Base-by-base conservation (phyloP, 2,113 vertebrate genomes). In the Bujurquina vittata region DNA sequence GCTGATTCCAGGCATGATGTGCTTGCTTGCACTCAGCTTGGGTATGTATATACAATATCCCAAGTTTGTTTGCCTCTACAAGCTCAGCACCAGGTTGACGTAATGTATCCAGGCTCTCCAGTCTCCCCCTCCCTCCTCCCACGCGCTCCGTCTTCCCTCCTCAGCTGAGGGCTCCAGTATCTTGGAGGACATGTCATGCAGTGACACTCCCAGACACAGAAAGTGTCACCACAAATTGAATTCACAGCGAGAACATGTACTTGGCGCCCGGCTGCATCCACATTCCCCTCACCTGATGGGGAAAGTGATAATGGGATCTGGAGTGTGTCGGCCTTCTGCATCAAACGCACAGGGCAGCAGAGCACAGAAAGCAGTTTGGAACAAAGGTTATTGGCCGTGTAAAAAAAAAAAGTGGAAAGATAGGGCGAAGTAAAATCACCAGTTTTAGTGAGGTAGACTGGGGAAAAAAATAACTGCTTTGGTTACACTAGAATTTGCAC, bases 191-290 rank as follows among this genome's bases (percentile, higher is more conserved):
- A 37, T 74, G 88, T 86, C 77, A 23, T 37, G 69, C 72, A 37
- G 77, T 31, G 78, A 85, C 87, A 76, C 80, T 87, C 79, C 62
- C 46, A 33, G 57, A 78, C 69, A 79, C 23, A 4, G 79, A 83
- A 57, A 81, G 84, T 80, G 81, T 92, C 80, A 20, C 80, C 17
- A 23, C 77, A 92, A 89, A 94, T 92, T 88, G 87, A 91, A 91
- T 92, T 88, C 77, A 63, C 77, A 83, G 83, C 23, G 37, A 89
- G 89, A 89, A 80, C 86, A 65, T 65, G 85, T 67, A 77, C 79
- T 85, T 82, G 85, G 75, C 72, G 58, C 89, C 49, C 26, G 60
- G 83, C 77, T 79, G 37, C 54, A 18, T 54, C 85, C 75, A 61
- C 84, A 77, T 84, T 79, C 31, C 5, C 14, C 52, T 79, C 73